Conservation (phyloP, 2,113 vertebrate genomes). For the Acrocephalus kingi region DNA sequence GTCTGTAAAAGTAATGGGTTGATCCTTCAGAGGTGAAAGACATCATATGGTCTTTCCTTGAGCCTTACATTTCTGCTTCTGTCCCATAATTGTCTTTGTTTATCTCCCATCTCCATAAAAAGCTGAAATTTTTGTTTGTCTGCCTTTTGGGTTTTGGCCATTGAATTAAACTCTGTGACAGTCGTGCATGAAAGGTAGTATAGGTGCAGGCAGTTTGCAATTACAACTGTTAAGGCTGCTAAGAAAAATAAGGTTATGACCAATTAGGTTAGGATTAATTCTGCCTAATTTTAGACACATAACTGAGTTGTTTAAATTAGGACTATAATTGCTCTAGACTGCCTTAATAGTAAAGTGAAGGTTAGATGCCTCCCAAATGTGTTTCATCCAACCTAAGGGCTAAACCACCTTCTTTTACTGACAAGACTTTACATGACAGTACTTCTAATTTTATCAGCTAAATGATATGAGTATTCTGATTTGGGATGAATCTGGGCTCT, state of each 20-base stretch:
- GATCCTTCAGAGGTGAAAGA: not conserved
- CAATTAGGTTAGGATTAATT: constrained; percentile 28
- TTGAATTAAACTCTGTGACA: not conserved
- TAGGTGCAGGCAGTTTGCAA: not conserved
- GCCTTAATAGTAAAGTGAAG: not conserved
- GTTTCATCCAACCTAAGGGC: not conserved
- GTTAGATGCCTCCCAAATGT: not conserved
- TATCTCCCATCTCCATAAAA: not conserved
- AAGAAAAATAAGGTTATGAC: constrained; percentile 10
- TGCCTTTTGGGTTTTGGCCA: not conserved
- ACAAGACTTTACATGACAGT: not conserved
- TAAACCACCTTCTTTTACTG: not conserved
- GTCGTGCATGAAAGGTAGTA: not conserved
- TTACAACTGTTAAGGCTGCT: not conserved
- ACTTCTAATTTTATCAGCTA: constrained; percentile 23
- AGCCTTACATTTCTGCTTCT: not conserved
- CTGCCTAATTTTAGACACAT: not conserved
- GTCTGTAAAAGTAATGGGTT: fast-evolving
- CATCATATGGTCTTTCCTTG: not conserved
- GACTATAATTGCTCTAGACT: not conserved
- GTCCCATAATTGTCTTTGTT: not conserved
- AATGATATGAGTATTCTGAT: not conserved
- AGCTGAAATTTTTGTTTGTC: not conserved
- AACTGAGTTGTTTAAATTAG: not conserved
- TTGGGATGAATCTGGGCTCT: not conserved